Percentiles rank a stretch among this genome's conserved stretches.
phyloP scores from a whole-genome alignment of 2,113 vertebrate species.

The Hippocampus guttulatus region DNA sequence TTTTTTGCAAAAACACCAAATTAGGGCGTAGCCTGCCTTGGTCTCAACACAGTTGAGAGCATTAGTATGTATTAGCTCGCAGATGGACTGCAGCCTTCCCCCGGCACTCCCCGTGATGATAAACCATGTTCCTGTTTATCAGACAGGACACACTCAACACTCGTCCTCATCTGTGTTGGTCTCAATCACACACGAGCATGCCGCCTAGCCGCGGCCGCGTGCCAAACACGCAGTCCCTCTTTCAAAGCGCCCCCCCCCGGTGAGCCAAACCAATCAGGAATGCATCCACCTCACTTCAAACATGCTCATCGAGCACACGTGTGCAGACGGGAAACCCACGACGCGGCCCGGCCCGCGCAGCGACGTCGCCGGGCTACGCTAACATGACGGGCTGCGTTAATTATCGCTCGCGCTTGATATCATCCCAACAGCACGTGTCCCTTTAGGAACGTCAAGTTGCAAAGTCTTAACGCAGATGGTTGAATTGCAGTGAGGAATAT shows the following conservation, averaged over 20 bases:
- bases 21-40: not conserved
- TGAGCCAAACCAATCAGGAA: constrained; percentile 26
- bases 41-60: constrained; percentile 26
- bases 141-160: constrained; percentile 58
- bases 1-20: not conserved
- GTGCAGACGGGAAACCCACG: constrained; percentile 6
- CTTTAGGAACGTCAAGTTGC: constrained; percentile 32
- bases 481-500: constrained; percentile 24
- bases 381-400: constrained; percentile 43
- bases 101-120: constrained; percentile 56
- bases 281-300: constrained; percentile 43
- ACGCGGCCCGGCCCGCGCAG: constrained; percentile 22
- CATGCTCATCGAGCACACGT: constrained; percentile 7
- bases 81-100: constrained; percentile 58
- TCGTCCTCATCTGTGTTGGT: constrained; percentile 54
- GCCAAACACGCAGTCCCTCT: not conserved
- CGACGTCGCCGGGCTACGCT: constrained; percentile 35
- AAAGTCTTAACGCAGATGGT: constrained; percentile 50
- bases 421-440: constrained; percentile 38
- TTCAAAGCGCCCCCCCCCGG: constrained; percentile 12
- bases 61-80: constrained; percentile 63
- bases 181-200: constrained; percentile 36
- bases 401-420: constrained; percentile 39
- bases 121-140: constrained; percentile 66
- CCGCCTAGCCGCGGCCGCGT: not conserved